Evolutionary conservation across 2,888 invertebrate genomes (phyloP).

Genomic region (Troilus luridus): DNA sequence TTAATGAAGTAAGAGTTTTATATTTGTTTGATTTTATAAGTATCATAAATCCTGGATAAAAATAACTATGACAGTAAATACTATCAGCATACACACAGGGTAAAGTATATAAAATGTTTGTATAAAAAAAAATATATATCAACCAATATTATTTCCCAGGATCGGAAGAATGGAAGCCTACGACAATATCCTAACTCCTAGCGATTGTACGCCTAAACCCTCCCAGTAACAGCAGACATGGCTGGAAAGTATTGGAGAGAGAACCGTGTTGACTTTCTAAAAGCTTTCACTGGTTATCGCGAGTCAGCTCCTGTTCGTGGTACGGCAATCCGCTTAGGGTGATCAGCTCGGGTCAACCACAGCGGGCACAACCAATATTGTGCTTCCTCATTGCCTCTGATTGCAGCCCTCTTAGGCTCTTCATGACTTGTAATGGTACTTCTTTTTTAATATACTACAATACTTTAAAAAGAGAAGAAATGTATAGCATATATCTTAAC

Average conservation of each 20-base stretch:
- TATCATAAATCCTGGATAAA: no score
- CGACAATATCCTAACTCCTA: background rate
- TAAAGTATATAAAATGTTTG: no score
- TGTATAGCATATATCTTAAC: no score
- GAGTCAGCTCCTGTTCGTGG: background rate
- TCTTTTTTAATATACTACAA: no score
- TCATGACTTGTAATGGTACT: no score
- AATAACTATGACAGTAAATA: no score
- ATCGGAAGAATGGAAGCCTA: background rate
- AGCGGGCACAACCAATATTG: background rate
- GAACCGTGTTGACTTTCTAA: background rate
- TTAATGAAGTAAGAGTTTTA: no score
- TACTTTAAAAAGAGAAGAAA: no score
- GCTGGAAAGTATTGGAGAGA: background rate
- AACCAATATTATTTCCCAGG: background rate
- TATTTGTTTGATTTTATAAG: no score
- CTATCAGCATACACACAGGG: no score
- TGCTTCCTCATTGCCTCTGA: background rate
- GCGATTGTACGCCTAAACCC: background rate
- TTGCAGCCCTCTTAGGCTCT: no score
- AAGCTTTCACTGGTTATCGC: slow-evolving; percentile 20
- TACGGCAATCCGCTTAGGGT: background rate
- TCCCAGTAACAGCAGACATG: background rate
- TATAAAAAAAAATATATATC: background rate
- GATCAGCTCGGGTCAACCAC: background rate